Base-by-base conservation (phyloP, 2,797 vertebrate genomes). In the Anabas testudineus region DNA sequence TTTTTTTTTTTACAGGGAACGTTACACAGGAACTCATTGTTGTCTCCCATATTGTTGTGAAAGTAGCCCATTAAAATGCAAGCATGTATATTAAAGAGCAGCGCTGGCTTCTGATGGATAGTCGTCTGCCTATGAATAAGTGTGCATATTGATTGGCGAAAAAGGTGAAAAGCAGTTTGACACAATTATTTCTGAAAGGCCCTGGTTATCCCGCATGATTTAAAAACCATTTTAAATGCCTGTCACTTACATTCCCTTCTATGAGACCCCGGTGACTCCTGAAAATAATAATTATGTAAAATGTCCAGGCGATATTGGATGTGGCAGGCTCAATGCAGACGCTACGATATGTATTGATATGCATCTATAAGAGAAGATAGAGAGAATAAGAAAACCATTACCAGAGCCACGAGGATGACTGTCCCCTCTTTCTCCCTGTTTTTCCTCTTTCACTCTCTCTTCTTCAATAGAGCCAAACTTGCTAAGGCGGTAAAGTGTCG, bases 231-330 rank as follows among this genome's bases (percentile, higher is more conserved):
- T 94, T 92, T 93, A 94, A 94, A 94, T 79, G 92, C 85, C 91
- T 93, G 92, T 94, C 92, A 93, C 90, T 93, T 94, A 93, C 87
- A 88, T 91, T 93, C 90, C 90, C 87, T 91, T 91, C 90, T 82
- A 86, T 85, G 89, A 91, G 92, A 92, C 92, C 92, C 87, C 85
- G 46, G 84, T 86, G 91, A 91, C 91, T 92, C 85, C 87, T 91
- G 92, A 91, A 94, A 94, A 94, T 92, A 93, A 94, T 93, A 93
- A 94, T 94, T 94, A 93, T 93, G 91, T 89, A 93, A 94, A 94
- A 94, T 93, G 90, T 91, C 81, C 83, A 74, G 83, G 83, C 86
- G 81, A 87, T 90, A 89, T 91, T 92, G 91, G 91, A 92, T 90
- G 89, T 91, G 90, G 87, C 86, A 86, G 90, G 82, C 88, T 80